phyloP scores from a whole-genome alignment of 2,113 vertebrate genomes.

The Sclerurus mexicanus region DNA sequence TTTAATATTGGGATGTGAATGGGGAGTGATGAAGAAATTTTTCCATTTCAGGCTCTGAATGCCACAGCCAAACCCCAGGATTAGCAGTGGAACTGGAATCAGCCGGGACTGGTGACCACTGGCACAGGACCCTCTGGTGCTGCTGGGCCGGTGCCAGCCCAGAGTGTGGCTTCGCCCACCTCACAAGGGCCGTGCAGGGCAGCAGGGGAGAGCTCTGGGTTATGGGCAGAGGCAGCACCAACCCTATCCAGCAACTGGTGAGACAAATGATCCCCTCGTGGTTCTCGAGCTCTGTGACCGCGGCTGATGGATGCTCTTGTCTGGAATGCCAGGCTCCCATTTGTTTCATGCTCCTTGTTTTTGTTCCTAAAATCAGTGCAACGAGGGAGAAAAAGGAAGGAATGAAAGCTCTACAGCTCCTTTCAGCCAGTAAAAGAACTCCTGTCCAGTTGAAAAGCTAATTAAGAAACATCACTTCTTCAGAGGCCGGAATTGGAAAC shows the following conservation, averaged over 20 bases:
- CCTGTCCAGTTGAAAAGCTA: background rate
- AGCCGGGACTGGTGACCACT: background rate
- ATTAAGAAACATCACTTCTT: conserved; percentile 56
- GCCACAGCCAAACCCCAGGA: background rate
- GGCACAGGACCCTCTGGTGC: background rate
- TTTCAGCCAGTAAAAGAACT: background rate
- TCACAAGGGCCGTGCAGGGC: background rate
- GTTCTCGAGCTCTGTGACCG: rapidly evolving
- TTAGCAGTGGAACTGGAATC: background rate
- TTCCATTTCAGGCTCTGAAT: background rate
- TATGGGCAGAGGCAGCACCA: no score
- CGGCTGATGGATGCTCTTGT: background rate
- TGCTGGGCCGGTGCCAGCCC: background rate
- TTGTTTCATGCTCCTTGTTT: background rate
- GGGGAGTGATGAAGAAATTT: background rate
- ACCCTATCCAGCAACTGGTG: background rate
- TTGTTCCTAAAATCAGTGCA: rapidly evolving
- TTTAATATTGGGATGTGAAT: background rate
- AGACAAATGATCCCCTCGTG: background rate
- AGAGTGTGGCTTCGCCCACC: rapidly evolving
- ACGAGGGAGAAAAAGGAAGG: background rate
- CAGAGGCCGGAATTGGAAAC: conserved; percentile 45
- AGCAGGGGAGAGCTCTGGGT: background rate
- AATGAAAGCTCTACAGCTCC: background rate
- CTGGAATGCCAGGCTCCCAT: background rate